These are phyloP conservation scores for Pasiphila rectangulata DNA, from an alignment of 2,888 invertebrate genomes.

Conservation along the genomic window DNA sequence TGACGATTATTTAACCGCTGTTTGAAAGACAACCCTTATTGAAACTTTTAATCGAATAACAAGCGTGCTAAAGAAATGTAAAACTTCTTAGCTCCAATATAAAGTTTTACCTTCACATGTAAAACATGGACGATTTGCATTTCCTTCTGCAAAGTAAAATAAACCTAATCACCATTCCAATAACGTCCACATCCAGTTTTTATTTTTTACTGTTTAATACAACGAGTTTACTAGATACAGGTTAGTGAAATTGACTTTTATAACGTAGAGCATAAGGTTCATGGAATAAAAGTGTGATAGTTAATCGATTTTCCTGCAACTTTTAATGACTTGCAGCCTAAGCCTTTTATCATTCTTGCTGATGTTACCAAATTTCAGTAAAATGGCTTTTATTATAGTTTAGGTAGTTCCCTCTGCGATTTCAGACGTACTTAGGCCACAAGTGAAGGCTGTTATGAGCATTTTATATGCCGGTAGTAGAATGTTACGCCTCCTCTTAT, in stretches of 20 bases:
- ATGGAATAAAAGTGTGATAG: slow-evolving; percentile 31
- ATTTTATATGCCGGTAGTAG: too few relatives aligned
- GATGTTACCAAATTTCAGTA: slow-evolving; percentile 27
- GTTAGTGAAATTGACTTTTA: slow-evolving; percentile 7
- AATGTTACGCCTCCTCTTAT: too few relatives aligned
- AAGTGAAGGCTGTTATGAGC: too few relatives aligned
- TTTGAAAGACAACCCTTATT: too few relatives aligned
- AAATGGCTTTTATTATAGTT: slow-evolving; percentile 26
- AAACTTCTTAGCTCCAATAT: not conserved
- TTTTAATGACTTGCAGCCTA: slow-evolving; percentile 52
- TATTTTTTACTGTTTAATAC: not conserved
- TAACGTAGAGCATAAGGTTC: slow-evolving; percentile 1
- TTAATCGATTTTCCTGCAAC: slow-evolving; percentile 57
- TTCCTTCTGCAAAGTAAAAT: not conserved
- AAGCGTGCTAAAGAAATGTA: not conserved
- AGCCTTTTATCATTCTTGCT: slow-evolving; percentile 50
- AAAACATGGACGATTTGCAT: not conserved
- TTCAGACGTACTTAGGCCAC: too few relatives aligned
- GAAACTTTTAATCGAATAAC: not conserved
- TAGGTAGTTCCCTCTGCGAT: too few relatives aligned
- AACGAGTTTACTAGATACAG: not conserved
- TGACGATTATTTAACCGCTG: too few relatives aligned
- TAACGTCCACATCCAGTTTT: not conserved
- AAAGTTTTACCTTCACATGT: slow-evolving; percentile 3
- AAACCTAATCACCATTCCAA: not conserved